A percentile compares a stretch with the other conserved stretches of the same genome.
These are phyloP conservation scores for Conus canariensis DNA, from an alignment of 2,888 invertebrate species.

Conservation along the genomic window DNA sequence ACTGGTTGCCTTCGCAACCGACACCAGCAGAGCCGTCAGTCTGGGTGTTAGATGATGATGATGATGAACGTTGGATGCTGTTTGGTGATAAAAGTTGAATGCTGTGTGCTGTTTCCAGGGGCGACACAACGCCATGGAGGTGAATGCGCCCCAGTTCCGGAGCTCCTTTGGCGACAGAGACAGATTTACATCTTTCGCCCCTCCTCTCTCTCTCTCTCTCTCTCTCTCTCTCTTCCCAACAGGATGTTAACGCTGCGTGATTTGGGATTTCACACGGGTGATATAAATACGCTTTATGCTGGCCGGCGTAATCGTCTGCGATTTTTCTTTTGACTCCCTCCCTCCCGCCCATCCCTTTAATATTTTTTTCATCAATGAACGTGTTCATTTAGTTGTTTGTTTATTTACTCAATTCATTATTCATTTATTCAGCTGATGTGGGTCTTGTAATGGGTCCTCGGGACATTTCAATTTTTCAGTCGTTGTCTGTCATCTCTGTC, in stretches of 20 bases:
- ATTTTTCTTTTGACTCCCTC: too few relatives aligned
- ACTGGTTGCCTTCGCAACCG: background rate
- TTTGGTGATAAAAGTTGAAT: background rate
- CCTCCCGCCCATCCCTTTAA: too few relatives aligned
- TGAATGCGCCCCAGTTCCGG: background rate
- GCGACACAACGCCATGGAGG: background rate
- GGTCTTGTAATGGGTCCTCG: too few relatives aligned
- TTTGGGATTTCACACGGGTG: too few relatives aligned
- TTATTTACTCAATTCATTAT: too few relatives aligned
- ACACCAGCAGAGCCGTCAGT: background rate
- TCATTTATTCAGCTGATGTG: too few relatives aligned
- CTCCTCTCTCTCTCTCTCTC: slow-evolving; percentile 37
- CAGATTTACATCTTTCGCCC: background rate
- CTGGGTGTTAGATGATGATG: background rate
- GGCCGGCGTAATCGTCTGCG: too few relatives aligned
- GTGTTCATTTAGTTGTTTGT: too few relatives aligned
- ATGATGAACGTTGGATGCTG: background rate
- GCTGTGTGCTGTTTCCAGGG: slow-evolving; percentile 18
- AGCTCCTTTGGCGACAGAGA: background rate
- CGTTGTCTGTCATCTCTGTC: too few relatives aligned
- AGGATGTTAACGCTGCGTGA: background rate
- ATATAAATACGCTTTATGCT: too few relatives aligned
- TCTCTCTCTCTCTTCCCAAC: slow-evolving; percentile 31
- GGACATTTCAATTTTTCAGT: too few relatives aligned
- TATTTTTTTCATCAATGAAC: too few relatives aligned